A percentile compares a stretch with the other conserved stretches of the same genome.
These are phyloP conservation scores for Tenthredo notha DNA, from an alignment of 2,888 invertebrate genomes.

Conservation along the genomic window DNA sequence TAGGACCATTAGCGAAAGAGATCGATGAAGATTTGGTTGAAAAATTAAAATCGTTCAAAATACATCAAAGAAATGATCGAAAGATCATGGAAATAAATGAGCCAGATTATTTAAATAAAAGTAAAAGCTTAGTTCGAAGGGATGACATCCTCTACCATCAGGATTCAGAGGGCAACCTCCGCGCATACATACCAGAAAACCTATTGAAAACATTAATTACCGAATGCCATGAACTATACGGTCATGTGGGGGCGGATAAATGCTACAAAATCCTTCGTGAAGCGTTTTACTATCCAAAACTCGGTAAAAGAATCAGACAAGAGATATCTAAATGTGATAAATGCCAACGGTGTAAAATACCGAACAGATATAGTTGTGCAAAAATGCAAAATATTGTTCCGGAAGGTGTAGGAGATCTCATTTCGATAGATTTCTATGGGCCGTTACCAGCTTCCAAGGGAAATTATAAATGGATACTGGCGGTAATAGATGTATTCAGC, in stretches of 20 bases:
- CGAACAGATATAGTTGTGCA: background rate
- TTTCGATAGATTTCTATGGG: constrained; percentile 34
- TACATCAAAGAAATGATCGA: background rate
- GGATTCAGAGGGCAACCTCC: background rate
- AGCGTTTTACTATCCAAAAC: constrained; percentile 14
- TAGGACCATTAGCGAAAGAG: background rate
- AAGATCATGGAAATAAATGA: background rate
- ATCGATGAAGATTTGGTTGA: background rate
- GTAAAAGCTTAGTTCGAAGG: background rate
- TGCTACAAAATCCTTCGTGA: constrained; percentile 8
- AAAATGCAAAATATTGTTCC: constrained; percentile 14
- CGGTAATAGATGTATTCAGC: background rate
- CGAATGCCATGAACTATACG: constrained; percentile 47
- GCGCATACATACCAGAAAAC: background rate
- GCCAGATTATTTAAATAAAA: background rate
- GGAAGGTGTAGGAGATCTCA: background rate
- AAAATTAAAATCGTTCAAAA: background rate
- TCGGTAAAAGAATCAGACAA: background rate
- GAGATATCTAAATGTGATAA: background rate
- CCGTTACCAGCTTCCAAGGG: constrained; percentile 5
- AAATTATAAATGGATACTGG: background rate
- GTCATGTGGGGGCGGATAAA: constrained; percentile 28
- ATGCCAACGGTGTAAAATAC: constrained; percentile 35
- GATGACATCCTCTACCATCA: background rate
- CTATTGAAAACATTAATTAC: background rate